Base-by-base conservation (phyloP, 2,888 invertebrate species). In the Aphodius granarius region DNA sequence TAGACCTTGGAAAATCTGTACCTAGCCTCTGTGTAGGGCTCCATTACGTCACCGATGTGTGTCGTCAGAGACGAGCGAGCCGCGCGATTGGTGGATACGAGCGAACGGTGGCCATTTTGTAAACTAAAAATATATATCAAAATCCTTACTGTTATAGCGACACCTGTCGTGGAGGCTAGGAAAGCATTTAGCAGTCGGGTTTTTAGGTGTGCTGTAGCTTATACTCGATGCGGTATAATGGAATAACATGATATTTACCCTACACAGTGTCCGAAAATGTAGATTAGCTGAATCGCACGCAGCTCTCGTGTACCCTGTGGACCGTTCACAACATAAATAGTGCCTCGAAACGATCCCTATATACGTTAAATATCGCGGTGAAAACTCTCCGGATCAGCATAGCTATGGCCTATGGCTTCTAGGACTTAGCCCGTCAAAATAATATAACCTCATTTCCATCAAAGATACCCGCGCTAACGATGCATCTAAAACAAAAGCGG, bases 51-150 rank as follows among this genome's bases (percentile, higher is more conserved):
- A 88, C 83, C 76, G 81, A 84, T 82, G 81, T 82, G 85, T 86
- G 85, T 86, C 87, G 87, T 87, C 86, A 86, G 83, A 84, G 81
- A 82, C 82, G 85, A 81, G 83, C 79, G 78, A 81, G 64, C 43
- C 20, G 76, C 79, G 74, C 80, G 83, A 89, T 89, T 89, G 89
- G 89, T 83, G 76, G 82, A 81, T 77, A 81, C 77, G 75, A 72
- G 79, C 79, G 80, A 81, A 81, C 86, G 88, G 90, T 90, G 89
- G 91, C 91, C 91, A 91, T 91, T 89, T 92, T 91, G 90, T 89
- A 90, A 91, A 91, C 90, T 89, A 90, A 90, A 90, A 89, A 90
- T 84, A 85, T 43, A 43, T 83, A 83, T 81, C 83, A 83, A 84
- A 83, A 84, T 83, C 80, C 79, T 78, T 81, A 83, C 78, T 79